Percentiles rank a stretch among this genome's conserved stretches.
Evolutionary conservation across 37 sponge, comb jelly and placozoan genomes (phyloP).

Genomic region (Crambe crambe): DNA sequence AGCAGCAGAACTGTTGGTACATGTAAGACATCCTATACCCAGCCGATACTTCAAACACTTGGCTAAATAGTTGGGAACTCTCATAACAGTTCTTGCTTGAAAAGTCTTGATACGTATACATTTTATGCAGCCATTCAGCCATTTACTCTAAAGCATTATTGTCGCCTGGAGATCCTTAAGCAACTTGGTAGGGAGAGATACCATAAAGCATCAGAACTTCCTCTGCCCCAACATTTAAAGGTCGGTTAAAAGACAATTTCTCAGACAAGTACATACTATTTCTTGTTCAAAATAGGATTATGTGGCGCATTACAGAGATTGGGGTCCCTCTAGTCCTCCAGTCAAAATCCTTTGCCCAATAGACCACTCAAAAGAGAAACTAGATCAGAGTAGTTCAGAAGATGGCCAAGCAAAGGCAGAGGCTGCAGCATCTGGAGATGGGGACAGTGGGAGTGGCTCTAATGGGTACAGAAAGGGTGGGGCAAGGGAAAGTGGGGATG

Average conservation of each 20-base stretch:
- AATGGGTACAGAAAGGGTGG: background rate
- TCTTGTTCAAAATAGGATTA: constrained; percentile 18
- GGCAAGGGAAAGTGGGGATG: background rate
- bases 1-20: too few species aligned
- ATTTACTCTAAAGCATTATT: constrained; percentile 60
- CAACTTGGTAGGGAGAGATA: constrained; percentile 37
- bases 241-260: background rate
- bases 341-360: constrained; percentile 55
- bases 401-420: background rate
- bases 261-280: background rate
- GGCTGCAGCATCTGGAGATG: background rate
- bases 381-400: background rate
- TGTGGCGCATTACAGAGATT: constrained; percentile 22
- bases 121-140: constrained; percentile 45
- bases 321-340: constrained; percentile 25
- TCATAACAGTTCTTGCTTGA: too few species aligned
- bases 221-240: constrained; percentile 56
- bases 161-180: constrained; percentile 52
- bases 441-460: background rate
- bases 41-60: too few species aligned
- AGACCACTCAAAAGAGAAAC: constrained; percentile 1
- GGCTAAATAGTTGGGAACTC: too few species aligned
- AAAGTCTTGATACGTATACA: too few species aligned
- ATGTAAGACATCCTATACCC: too few species aligned
- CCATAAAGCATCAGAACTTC: constrained; percentile 30